These are phyloP conservation scores for Homarus gammarus DNA, from an alignment of 2,888 invertebrate species.

Conservation along the genomic window DNA sequence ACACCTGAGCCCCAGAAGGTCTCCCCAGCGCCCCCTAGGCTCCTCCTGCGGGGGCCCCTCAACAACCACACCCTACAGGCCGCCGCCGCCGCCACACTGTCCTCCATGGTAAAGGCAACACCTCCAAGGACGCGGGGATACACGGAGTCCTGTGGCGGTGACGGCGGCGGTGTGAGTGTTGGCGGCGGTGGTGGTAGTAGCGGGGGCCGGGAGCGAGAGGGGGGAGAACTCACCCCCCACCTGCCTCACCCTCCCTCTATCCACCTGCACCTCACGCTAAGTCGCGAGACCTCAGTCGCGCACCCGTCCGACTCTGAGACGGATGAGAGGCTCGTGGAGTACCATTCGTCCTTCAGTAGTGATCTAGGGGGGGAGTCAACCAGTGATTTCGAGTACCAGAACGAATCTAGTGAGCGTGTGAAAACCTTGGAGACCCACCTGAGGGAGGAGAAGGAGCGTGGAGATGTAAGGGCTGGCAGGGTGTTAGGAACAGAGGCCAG, in stretches of 20 bases:
- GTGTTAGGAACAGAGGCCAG: conserved; percentile 35
- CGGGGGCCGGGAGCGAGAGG: neutral
- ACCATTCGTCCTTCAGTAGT: conserved; percentile 67
- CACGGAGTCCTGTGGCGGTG: conserved; percentile 36
- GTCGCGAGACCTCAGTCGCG: conserved; percentile 72
- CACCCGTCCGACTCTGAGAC: conserved; percentile 75
- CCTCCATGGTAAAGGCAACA: conserved; percentile 5
- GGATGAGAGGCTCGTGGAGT: conserved; percentile 63
- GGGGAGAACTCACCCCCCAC: conserved; percentile 21
- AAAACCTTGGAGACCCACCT: conserved; percentile 1
- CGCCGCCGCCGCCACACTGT: neutral
- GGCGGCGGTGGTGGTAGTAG: conserved; percentile 27
- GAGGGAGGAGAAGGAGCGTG: conserved; percentile 12
- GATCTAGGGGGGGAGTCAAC: conserved; percentile 61
- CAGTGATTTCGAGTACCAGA: conserved; percentile 65
- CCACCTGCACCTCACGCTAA: conserved; percentile 74
- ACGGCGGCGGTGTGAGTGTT: conserved; percentile 41
- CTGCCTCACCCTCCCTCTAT: conserved; percentile 66
- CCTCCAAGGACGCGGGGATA: conserved; percentile 33
- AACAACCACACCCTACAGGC: neutral
- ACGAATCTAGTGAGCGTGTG: conserved; percentile 45
- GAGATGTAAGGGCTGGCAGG: conserved; percentile 22
- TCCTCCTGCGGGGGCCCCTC: neutral
- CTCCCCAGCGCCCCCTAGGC: conserved; percentile 15
- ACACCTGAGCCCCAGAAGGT: conserved; percentile 17